A percentile compares a stretch with the other conserved stretches of the same genome.
Evolutionary conservation across 2,797 vertebrate species (phyloP).

Genomic region (Clarias platycephalus): DNA sequence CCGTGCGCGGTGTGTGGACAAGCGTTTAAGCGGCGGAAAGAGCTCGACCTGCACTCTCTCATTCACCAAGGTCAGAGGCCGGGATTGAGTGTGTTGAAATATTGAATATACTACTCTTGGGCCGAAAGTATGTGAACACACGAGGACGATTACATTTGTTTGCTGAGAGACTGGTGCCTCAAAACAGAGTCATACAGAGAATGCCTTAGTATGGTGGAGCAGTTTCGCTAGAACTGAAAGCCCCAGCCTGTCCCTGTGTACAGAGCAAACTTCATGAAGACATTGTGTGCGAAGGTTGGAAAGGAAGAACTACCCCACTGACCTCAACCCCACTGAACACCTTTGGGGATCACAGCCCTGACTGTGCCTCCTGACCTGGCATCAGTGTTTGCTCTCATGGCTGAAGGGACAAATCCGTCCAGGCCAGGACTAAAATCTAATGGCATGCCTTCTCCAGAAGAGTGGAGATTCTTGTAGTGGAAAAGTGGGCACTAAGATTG

Average conservation of each 20-base stretch:
- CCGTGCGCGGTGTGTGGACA: constrained; percentile 83
- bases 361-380: not conserved
- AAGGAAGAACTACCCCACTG: not conserved
- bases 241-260: not conserved
- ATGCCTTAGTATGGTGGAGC: not conserved
- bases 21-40: constrained; percentile 84
- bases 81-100: not conserved
- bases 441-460: not conserved
- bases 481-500: not conserved
- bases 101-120: not conserved
- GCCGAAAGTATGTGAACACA: not conserved
- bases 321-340: not conserved
- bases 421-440: not conserved
- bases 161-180: not conserved
- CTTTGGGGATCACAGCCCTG: not conserved
- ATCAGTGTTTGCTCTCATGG: not conserved
- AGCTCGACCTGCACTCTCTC: constrained; percentile 86
- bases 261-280: not conserved
- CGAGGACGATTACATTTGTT: not conserved
- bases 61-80: constrained; percentile 78
- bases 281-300: not conserved
- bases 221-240: not conserved
- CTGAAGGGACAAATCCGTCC: not conserved
- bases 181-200: not conserved
- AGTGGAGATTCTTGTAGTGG: not conserved